Evolutionary conservation across 2,888 invertebrate species (phyloP), one percentile per base, ranked within the genome.

Genomic region (Coremacera marginata): DNA sequence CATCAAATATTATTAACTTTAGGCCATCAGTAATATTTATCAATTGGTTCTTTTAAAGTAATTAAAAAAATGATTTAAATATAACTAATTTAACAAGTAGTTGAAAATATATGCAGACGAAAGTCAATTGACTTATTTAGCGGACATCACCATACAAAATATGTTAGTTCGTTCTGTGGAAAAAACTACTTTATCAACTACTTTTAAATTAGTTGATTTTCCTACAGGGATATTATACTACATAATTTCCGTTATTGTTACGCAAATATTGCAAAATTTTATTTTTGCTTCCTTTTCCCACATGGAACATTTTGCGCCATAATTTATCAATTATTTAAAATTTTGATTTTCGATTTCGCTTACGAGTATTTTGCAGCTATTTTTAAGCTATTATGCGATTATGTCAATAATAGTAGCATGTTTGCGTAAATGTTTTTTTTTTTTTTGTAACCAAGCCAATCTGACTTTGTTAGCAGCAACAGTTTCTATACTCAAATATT

Each of bases 271-370:
- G 44, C 7, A 7, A 1, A n/a, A 2, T 7, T 44, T 14, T 44
- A 44, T 44, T 44, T 60, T 25, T 25, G 4, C 4, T 27, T 14
- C 19, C 57, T 5, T 8, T n/a, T 3, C 57, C 22, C 25, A 22
- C 57, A 22, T 27, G 57, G 25, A 60, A 63, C 34, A 31, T 63
- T 63, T 27, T n/a, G 9, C 31, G 34, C 31, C 31, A 31, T 31
- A 25, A 34, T 63, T 63, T 63, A 63, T 63, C 63, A 63, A 63
- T 63, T 34, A 63, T 63, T 25, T 31, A 11, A 44, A 11, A n/a
- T 31, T 14, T 62, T 63, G n/a, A 14, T 63, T 63, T 63, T 63
- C 63, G 63, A n/a, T 63, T 63, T 60, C 14, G 27, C 34, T 63
- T 55, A n/a, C n/a, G n/a, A n/a, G n/a, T n/a, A 55, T 55, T 55